phyloP scores from a whole-genome alignment of 1,140 invertebrate genomes.

The Orchesella cincta region DNA sequence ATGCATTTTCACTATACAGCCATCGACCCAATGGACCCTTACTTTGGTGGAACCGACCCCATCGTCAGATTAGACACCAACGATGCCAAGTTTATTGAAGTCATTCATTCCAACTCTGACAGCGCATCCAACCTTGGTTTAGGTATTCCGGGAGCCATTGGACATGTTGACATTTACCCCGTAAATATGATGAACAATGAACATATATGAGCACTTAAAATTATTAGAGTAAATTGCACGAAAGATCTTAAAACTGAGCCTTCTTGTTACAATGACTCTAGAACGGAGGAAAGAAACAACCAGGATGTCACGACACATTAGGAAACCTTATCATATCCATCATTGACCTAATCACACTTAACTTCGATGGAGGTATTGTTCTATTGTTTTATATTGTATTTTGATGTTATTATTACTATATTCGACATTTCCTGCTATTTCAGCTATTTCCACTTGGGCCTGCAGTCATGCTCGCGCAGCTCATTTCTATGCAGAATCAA shows the following conservation, averaged over 20 bases:
- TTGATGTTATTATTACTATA: too few relatives aligned
- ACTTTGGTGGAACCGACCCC: conserved; percentile 58
- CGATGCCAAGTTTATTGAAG: conserved; percentile 58
- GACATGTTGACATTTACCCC: conserved; percentile 39
- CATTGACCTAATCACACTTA: conserved; percentile 34
- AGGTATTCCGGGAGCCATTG: conserved; percentile 34
- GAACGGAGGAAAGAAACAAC: conserved; percentile 40
- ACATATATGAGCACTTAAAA: too few relatives aligned
- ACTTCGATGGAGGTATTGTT: conserved; percentile 13
- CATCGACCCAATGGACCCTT: conserved; percentile 61
- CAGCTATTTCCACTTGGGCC: conserved; percentile 35
- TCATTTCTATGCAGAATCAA: conserved; percentile 43
- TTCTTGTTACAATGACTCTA: not conserved
- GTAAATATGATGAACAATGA: not conserved
- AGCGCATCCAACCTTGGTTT: conserved; percentile 33
- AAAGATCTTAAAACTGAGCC: too few relatives aligned
- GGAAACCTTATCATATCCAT: conserved; percentile 35
- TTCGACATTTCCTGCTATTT: too few relatives aligned
- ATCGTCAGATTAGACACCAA: conserved; percentile 58
- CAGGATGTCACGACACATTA: conserved; percentile 40
- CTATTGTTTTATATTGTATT: too few relatives aligned
- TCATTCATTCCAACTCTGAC: conserved; percentile 58
- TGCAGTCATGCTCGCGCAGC: conserved; percentile 45
- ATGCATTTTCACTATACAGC: conserved; percentile 50
- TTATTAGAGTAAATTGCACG: too few relatives aligned